These are phyloP conservation scores for Enteromius fasciolatus DNA, from an alignment of 2,797 vertebrate genomes.

Conservation along the genomic window DNA sequence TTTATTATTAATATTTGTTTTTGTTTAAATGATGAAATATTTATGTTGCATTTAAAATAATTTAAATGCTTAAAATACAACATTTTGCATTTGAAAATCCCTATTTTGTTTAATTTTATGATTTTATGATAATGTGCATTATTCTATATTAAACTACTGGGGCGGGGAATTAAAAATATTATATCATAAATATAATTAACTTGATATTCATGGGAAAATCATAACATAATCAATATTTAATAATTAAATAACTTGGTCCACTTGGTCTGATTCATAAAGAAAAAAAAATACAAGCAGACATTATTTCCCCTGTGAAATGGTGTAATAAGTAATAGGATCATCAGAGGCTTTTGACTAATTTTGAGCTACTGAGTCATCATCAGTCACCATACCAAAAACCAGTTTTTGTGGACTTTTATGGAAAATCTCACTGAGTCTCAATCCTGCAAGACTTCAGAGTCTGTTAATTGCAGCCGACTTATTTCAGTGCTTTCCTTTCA, in stretches of 20 bases:
- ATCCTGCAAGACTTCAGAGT: neutral
- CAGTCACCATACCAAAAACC: neutral
- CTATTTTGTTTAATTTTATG: neutral
- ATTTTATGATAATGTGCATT: neutral
- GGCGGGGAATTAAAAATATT: neutral
- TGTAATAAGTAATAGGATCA: neutral
- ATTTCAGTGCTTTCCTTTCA: neutral
- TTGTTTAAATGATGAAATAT: neutral
- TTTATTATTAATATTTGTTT: neutral
- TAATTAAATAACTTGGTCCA: neutral
- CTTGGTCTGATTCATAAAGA: neutral
- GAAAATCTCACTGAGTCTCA: neutral
- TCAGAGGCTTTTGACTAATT: conserved; percentile 1
- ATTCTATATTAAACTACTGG: neutral
- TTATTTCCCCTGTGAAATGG: conserved; percentile 5
- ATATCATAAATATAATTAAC: neutral
- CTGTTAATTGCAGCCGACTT: neutral
- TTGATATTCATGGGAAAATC: neutral
- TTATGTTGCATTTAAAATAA: neutral
- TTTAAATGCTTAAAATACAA: neutral
- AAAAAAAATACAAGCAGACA: neutral
- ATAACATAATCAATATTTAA: conserved; percentile 9
- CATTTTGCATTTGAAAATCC: neutral
- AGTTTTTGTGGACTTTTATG: neutral
- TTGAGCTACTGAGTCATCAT: conserved; percentile 15